These are phyloP conservation scores for Leptura quadrifasciata DNA, from an alignment of 2,888 invertebrate species.

Conservation along the genomic window DNA sequence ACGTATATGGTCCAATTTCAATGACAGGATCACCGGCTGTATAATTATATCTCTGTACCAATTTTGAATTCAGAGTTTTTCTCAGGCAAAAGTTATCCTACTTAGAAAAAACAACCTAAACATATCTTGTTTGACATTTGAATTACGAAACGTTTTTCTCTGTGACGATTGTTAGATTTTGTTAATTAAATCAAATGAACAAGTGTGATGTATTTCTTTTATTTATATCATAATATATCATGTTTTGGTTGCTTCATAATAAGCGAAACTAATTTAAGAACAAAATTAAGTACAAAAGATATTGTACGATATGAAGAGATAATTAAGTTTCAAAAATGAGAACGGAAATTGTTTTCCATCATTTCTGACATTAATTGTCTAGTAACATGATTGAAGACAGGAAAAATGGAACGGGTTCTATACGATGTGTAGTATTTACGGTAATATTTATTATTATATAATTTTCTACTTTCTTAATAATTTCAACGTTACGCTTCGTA, in stretches of 20 bases:
- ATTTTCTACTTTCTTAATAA: not conserved
- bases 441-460: not conserved
- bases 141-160: too few species aligned
- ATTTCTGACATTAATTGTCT: constrained; percentile 7
- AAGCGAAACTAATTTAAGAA: not conserved
- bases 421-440: not conserved
- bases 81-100: too few species aligned
- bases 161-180: too few species aligned
- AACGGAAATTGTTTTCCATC: constrained; percentile 4
- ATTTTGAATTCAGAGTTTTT: too few species aligned
- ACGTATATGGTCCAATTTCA: too few species aligned
- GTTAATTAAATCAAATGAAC: too few species aligned
- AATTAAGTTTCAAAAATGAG: not conserved
- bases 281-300: not conserved
- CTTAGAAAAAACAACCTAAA: too few species aligned
- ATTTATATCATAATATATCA: not conserved
- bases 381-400: not conserved
- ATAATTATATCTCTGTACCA: too few species aligned
- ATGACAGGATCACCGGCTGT: too few species aligned
- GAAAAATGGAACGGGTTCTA: not conserved
- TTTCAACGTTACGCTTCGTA: too few species aligned
- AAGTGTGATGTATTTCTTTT: too few species aligned
- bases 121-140: too few species aligned
- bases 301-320: not conserved
- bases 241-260: not conserved